Evolutionary conservation across 2,113 vertebrate genomes (phyloP), one percentile per base, ranked within the genome.

Genomic region (Maccullochella peelii): DNA sequence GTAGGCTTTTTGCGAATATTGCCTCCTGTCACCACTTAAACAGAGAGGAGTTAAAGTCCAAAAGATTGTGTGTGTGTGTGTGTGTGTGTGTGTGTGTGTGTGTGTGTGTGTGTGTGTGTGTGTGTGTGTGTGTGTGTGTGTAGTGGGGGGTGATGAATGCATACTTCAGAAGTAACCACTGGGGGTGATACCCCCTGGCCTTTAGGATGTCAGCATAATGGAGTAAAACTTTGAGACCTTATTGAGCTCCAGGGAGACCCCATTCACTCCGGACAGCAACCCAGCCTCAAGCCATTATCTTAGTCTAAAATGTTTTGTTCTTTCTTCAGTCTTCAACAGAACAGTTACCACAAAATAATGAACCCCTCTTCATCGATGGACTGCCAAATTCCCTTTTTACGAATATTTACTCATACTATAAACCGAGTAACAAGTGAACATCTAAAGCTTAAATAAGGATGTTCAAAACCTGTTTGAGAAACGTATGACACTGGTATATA

Each of bases 151-250:
- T 83, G 86, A 88, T 92, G 85, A 92, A 92, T 88, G 78, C 82
- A 91, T 88, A 80, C 90, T 93, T 93, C 84, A 90, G 86, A 82
- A 75, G 80, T 73, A 93, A 89, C 88, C 86, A 68, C 87, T 54
- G 89, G 90, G 91, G 91, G 90, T 89, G 90, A 88, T 82, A 88
- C 82, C 92, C 92, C 86, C 82, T 91, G 86, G 85, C 88, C 88
- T 84, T 89, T 86, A 78, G 86, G 86, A 87, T 92, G 91, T 93
- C 91, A 92, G 81, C 87, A 93, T 90, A 91, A 93, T 94, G 86
- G 84, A 91, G 88, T 91, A 92, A 93, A 92, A 86, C 81, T 90
- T 75, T 87, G 88, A 83, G 75, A 87, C 81, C 87, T 78, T 92
- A 91, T 94, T 94, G 93, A 92, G 89, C 91, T 89, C 89, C 73